phyloP scores from a whole-genome alignment of 2,113 vertebrate genomes.

The Riparia riparia region DNA sequence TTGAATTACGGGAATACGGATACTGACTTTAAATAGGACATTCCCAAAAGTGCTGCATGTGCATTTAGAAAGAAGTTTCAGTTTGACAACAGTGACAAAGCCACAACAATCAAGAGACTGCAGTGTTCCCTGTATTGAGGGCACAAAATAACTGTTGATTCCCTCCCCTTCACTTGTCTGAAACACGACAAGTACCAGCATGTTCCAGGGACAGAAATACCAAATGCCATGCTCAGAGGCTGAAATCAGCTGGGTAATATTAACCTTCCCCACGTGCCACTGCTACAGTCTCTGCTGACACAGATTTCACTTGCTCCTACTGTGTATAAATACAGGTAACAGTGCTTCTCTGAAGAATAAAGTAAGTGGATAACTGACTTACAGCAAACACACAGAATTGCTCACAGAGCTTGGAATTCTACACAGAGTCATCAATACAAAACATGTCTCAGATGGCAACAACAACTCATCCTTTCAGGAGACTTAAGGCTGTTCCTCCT shows the following conservation, averaged over 20 bases:
- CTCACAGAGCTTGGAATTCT: not conserved
- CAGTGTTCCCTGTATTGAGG: not conserved
- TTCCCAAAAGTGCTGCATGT: not conserved
- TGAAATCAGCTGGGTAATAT: slow-evolving; percentile 45
- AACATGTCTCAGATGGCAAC: not conserved
- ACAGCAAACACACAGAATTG: not conserved
- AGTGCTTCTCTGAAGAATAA: not conserved
- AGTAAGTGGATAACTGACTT: not conserved
- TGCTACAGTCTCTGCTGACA: not conserved
- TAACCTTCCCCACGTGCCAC: not conserved
- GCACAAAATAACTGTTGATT: not conserved
- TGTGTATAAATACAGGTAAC: not conserved
- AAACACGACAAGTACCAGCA: not conserved
- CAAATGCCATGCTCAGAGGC: slow-evolving; percentile 36
- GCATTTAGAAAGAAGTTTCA: not conserved
- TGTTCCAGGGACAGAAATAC: slow-evolving; percentile 42
- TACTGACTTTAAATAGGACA: not conserved
- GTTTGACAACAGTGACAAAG: not conserved
- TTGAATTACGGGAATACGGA: not conserved
- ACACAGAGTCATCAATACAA: not conserved
- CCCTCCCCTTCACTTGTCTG: slow-evolving; percentile 8
- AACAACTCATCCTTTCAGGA: not conserved
- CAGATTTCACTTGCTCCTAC: not conserved
- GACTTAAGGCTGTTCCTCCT: not conserved
- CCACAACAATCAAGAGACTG: not conserved